Evolutionary conservation across 2,113 vertebrate genomes (phyloP).

Genomic region (Myotis yumanensis): DNA sequence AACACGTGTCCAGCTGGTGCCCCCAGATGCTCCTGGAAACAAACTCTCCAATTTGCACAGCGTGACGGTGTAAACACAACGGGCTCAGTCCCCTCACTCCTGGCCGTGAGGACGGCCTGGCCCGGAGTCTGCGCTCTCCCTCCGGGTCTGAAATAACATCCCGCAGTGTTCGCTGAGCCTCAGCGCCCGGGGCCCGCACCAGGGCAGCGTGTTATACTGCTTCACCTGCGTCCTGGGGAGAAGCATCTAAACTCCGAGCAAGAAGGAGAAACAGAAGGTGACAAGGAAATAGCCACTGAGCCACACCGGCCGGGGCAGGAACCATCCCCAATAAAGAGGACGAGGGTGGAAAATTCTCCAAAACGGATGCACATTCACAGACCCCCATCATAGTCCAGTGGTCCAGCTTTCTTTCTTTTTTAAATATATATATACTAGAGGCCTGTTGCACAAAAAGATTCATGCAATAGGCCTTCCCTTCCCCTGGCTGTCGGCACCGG

Average conservation of each 20-base stretch:
- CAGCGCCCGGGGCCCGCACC: not conserved
- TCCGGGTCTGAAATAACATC: not conserved
- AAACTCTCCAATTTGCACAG: constrained; percentile 67
- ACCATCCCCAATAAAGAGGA: not conserved
- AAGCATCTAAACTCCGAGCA: not conserved
- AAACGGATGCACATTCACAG: rapidly evolving
- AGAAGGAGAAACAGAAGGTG: not conserved
- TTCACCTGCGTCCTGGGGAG: not conserved
- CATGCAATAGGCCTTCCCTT: no score
- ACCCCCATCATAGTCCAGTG: rapidly evolving
- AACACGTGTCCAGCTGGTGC: constrained; percentile 75
- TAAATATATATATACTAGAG: no score
- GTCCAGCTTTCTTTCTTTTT: no score
- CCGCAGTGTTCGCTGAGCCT: rapidly evolving
- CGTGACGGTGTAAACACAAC: constrained; percentile 52
- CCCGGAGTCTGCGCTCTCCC: not conserved
- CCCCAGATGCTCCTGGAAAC: constrained; percentile 74
- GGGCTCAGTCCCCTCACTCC: not conserved
- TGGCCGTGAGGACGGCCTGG: not conserved
- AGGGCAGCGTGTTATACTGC: rapidly evolving
- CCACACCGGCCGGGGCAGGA: no score
- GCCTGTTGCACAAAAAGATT: no score
- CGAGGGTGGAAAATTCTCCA: rapidly evolving
- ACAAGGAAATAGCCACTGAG: not conserved
- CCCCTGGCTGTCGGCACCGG: no score